phyloP scores from a whole-genome alignment of 2,797 vertebrate species.

The Cephalopachus bancanus region DNA sequence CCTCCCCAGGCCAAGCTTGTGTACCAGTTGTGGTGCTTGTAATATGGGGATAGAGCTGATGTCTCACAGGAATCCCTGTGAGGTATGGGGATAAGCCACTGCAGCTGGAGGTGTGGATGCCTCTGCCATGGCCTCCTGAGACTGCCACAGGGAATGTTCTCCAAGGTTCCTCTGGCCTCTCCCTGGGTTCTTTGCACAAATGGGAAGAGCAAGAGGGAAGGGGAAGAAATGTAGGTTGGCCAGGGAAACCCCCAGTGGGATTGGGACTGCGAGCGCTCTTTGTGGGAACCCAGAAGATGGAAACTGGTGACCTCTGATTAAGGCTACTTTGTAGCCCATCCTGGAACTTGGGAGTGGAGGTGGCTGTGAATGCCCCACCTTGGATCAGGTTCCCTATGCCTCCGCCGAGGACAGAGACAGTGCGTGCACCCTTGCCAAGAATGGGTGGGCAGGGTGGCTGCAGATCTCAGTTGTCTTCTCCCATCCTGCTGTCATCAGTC shows the following conservation, averaged over 20 bases:
- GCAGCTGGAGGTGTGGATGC: accelerated
- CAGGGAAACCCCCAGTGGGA: neutral
- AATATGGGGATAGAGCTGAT: neutral
- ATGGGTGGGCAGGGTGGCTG: accelerated
- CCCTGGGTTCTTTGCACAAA: neutral
- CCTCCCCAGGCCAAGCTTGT: neutral
- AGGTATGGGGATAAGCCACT: neutral
- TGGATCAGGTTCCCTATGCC: neutral
- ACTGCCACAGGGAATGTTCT: accelerated
- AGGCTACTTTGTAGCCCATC: neutral
- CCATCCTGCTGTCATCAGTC: neutral
- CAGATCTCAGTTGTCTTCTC: neutral
- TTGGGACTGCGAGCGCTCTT: neutral
- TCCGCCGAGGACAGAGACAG: neutral
- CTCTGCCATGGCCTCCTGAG: neutral
- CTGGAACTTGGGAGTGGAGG: neutral
- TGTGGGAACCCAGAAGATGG: neutral
- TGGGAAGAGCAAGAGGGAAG: neutral
- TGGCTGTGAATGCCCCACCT: neutral
- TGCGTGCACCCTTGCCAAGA: accelerated
- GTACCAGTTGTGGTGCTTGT: neutral
- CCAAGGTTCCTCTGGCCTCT: neutral
- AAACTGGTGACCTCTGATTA: neutral
- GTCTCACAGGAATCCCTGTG: neutral
- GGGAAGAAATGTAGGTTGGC: neutral